A percentile compares a stretch with the other conserved stretches of the same genome.
These are phyloP conservation scores for Leptocoma aspasia DNA, from an alignment of 2,113 vertebrate genomes.

Conservation along the genomic window DNA sequence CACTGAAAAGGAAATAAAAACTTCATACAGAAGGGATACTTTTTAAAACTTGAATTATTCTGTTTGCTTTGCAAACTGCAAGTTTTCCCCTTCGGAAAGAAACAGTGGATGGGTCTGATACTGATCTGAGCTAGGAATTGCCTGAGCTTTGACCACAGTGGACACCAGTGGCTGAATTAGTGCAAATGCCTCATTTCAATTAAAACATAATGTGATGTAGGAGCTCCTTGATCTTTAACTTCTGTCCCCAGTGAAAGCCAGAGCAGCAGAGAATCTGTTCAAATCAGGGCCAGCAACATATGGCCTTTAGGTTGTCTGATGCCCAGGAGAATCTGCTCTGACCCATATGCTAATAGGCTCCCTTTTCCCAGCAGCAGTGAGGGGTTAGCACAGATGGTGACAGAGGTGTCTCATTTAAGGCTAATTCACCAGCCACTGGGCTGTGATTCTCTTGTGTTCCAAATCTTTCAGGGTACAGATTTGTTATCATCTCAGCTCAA, in stretches of 20 bases:
- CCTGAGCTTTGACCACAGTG: background rate
- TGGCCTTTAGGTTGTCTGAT: background rate
- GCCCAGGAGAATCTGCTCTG: conserved; percentile 2
- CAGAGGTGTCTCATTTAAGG: background rate
- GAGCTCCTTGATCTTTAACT: background rate
- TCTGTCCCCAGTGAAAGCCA: conserved; percentile 21
- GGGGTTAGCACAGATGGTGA: conserved; percentile 11
- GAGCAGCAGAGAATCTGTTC: background rate
- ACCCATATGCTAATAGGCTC: background rate
- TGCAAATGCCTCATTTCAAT: background rate
- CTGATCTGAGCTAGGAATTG: background rate
- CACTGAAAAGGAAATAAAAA: background rate
- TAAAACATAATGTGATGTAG: background rate
- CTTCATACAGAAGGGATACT: background rate
- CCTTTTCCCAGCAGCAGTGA: background rate
- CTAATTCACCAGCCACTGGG: background rate
- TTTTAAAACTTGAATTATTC: background rate
- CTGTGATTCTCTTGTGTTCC: background rate
- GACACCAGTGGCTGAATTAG: background rate
- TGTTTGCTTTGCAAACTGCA: background rate
- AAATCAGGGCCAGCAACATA: conserved; percentile 1
- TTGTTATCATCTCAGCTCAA: background rate
- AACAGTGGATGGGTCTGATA: background rate
- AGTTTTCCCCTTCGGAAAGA: background rate
- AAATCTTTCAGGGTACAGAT: background rate